Conservation (phyloP, 2,797 vertebrate genomes). For the Glyptemys insculpta region DNA sequence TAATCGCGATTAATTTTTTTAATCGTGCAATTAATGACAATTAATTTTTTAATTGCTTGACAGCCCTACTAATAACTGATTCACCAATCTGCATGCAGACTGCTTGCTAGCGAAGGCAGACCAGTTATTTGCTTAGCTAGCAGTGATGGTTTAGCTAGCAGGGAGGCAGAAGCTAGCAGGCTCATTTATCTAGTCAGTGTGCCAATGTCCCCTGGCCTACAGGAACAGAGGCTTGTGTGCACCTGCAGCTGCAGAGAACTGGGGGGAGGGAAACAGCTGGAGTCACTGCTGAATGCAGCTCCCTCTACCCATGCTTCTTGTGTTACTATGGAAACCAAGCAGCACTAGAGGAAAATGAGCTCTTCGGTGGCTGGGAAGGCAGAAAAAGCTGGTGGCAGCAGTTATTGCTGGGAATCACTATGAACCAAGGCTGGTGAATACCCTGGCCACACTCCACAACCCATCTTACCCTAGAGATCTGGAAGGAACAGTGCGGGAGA, state of each 20-base stretch:
- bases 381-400: neutral
- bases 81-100: neutral
- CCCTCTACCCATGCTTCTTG: neutral
- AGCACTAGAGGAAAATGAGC: neutral
- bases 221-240: rapidly evolving
- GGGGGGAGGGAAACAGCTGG: neutral
- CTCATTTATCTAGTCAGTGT: neutral
- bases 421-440: neutral
- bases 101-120: neutral
- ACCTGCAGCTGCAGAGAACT: neutral
- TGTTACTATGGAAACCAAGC: neutral
- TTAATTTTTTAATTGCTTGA: no score
- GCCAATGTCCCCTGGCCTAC: neutral
- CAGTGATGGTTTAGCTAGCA: neutral
- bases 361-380: neutral
- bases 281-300: neutral
- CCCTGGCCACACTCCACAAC: neutral
- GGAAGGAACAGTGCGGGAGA: neutral
- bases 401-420: neutral
- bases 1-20: no score
- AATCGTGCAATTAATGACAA: no score
- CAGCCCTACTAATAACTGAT: neutral
- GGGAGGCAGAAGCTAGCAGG: neutral
- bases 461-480: neutral
- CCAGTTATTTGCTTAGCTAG: neutral